Conservation (phyloP, 2,888 invertebrate genomes). For the Nymphalis polychloros region DNA sequence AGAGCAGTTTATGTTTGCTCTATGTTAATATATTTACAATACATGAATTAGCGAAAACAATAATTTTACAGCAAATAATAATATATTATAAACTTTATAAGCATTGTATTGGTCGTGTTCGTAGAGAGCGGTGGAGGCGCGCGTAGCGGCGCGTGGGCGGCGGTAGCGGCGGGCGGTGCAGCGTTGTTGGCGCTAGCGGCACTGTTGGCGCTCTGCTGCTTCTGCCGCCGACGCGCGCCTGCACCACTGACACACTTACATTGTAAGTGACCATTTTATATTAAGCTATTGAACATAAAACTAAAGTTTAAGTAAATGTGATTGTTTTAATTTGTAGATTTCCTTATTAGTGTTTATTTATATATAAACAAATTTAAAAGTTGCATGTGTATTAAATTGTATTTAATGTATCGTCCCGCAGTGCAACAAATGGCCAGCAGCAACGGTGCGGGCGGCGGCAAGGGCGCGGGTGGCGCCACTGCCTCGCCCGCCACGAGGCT, state of each 20-base stretch:
- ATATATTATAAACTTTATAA: not conserved
- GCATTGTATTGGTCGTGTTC: not conserved
- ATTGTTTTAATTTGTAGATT: no score
- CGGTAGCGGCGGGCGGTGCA: constrained; percentile 86
- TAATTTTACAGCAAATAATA: no score
- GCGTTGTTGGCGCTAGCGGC: constrained; percentile 86
- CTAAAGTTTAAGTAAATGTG: no score
- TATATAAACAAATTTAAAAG: no score
- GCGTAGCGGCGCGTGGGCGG: constrained; percentile 89
- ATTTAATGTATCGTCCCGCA: constrained; percentile 62
- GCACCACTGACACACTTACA: constrained; percentile 75
- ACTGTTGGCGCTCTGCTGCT: constrained; percentile 87
- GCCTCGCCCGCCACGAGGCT: constrained; percentile 78
- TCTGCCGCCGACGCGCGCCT: constrained; percentile 85
- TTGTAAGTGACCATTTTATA: constrained; percentile 51
- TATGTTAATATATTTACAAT: no score
- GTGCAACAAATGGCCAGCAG: constrained; percentile 88
- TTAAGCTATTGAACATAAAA: no score
- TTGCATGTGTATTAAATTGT: no score
- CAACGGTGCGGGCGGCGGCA: constrained; percentile 79
- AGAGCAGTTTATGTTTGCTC: no score
- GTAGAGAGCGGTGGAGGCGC: constrained; percentile 78
- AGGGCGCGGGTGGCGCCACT: constrained; percentile 79
- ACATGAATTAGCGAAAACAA: no score
- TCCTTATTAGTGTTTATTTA: no score